Evolutionary conservation across 2,888 invertebrate species (phyloP).

Genomic region (Heliconius ismenius): DNA sequence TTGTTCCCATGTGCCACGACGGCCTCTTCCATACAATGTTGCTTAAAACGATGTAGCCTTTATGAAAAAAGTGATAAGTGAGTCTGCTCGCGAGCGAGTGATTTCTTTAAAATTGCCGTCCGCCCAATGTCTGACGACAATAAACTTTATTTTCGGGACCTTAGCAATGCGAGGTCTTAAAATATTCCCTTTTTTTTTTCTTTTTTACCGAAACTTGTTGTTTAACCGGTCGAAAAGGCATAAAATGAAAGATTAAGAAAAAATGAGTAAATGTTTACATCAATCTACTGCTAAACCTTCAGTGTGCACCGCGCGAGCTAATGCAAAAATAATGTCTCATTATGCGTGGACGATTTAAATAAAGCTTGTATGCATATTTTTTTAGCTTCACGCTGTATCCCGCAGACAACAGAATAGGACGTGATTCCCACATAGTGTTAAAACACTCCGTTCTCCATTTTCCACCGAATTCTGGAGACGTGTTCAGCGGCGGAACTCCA

Average conservation of each 20-base stretch:
- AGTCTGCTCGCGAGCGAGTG: neutral
- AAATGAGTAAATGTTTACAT: constrained; percentile 49
- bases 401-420: no score
- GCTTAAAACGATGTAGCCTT: constrained; percentile 37
- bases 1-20: no score
- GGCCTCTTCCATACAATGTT: constrained; percentile 18
- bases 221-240: constrained; percentile 60
- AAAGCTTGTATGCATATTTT: neutral
- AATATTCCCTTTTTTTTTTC: constrained; percentile 57
- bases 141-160: constrained; percentile 73
- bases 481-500: no score
- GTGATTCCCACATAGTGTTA: no score
- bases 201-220: constrained; percentile 59
- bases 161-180: constrained; percentile 60
- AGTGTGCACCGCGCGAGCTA: constrained; percentile 17
- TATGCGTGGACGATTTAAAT: neutral
- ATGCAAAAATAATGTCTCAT: constrained; percentile 5
- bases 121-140: constrained; percentile 66
- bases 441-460: no score
- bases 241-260: constrained; percentile 55
- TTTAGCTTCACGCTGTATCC: no score
- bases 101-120: constrained; percentile 48
- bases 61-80: constrained; percentile 31
- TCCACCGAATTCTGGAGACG: no score
- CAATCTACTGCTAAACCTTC: constrained; percentile 44